A percentile compares a stretch with the other conserved stretches of the same genome.
Conservation (phyloP, 1,140 invertebrate genomes). For the Condylostylus longicornis region DNA sequence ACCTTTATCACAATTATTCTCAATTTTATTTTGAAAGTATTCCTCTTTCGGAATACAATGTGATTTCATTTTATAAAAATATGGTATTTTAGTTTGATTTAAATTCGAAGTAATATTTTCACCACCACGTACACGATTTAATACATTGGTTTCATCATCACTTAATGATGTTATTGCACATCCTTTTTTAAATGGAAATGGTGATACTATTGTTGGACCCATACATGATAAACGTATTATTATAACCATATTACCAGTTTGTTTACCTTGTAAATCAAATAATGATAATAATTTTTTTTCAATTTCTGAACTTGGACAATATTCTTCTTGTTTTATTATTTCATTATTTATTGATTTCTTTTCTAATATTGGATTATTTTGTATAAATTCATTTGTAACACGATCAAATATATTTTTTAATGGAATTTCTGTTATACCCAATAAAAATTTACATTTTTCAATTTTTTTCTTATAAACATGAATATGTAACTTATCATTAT, state of each 20-base stretch:
- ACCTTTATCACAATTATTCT: too few relatives aligned
- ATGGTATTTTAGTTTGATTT: too few relatives aligned
- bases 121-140: too few relatives aligned
- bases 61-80: too few relatives aligned
- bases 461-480: slow-evolving; percentile 27
- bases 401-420: slow-evolving; percentile 24
- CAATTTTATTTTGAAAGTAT: too few relatives aligned
- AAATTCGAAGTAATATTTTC: too few relatives aligned
- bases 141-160: too few relatives aligned
- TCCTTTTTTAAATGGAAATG: slow-evolving; percentile 22
- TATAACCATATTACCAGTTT: slow-evolving; percentile 27
- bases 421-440: slow-evolving; percentile 21
- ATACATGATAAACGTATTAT: slow-evolving; percentile 22
- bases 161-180: too few relatives aligned
- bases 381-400: slow-evolving; percentile 20
- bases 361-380: slow-evolving; percentile 22
- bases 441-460: slow-evolving; percentile 25
- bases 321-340: slow-evolving; percentile 15
- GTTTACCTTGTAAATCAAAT: slow-evolving; percentile 25
- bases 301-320: slow-evolving; percentile 23
- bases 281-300: slow-evolving; percentile 22
- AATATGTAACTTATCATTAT: slow-evolving; percentile 22
- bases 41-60: too few relatives aligned
- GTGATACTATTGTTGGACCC: slow-evolving; percentile 22
- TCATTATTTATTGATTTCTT: slow-evolving; percentile 5